Conservation (phyloP, 1,140 invertebrate species). For the Mactra quadrangularis region DNA sequence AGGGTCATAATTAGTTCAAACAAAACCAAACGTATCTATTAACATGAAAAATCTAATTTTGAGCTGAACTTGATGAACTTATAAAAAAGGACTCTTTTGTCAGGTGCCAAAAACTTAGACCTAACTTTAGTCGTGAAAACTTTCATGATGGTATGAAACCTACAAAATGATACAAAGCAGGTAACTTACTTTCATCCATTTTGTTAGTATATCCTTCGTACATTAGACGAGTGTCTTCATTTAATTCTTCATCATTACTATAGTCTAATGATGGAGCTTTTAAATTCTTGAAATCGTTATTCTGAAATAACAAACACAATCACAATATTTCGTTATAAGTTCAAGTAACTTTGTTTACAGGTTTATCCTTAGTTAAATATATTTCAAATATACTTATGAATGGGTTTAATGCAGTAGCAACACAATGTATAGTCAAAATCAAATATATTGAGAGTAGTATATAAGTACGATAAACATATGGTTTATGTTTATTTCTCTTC, state of each 20-base stretch:
- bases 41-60: no score
- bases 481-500: neutral
- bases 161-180: no score
- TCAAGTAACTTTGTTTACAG: neutral
- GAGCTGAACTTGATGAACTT: no score
- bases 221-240: constrained; percentile 55
- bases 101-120: no score
- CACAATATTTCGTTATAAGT: neutral
- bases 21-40: no score
- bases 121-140: no score
- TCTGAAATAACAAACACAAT: constrained; percentile 5
- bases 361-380: neutral
- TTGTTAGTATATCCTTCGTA: constrained; percentile 49
- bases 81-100: no score
- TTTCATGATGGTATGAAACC: no score
- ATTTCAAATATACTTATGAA: neutral
- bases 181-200: constrained; percentile 53
- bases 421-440: neutral
- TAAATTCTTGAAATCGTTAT: constrained; percentile 9
- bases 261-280: constrained; percentile 50
- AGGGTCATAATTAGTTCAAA: no score
- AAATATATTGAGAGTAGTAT: neutral
- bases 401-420: neutral
- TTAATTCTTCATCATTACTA: constrained; percentile 47
- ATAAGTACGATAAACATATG: neutral